A percentile compares a stretch with the other conserved stretches of the same genome.
phyloP scores from a whole-genome alignment of 92 coral and sea anemone species.

The Epizoanthus illoricatus region DNA sequence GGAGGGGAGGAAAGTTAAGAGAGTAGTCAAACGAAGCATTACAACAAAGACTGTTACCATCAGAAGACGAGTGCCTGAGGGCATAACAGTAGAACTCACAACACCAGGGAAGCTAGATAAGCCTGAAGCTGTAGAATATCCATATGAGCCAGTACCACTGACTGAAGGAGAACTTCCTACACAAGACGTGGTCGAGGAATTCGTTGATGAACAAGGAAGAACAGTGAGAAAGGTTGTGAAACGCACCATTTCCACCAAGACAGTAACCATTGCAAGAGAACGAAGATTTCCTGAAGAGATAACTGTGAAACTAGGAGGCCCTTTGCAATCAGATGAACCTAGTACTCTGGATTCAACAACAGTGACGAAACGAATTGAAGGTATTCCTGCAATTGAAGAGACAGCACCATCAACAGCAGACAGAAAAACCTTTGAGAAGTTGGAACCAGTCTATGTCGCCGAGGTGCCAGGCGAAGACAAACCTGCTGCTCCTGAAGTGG shows the following conservation, averaged over 20 bases:
- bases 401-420: constrained; percentile 18
- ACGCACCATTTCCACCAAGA: constrained; percentile 41
- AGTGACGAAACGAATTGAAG: neutral
- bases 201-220: constrained; percentile 64
- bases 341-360: neutral
- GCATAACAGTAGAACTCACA: neutral
- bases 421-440: constrained; percentile 40
- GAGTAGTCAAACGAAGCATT: constrained; percentile 43
- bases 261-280: neutral
- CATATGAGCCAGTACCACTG: too few species aligned
- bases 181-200: constrained; percentile 56
- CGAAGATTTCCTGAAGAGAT: too few species aligned
- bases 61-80: neutral
- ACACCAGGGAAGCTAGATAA: neutral
- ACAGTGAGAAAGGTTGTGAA: constrained; percentile 53
- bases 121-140: too few species aligned
- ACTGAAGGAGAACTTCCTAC: too few species aligned
- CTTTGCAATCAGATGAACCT: neutral
- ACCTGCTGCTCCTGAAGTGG: constrained; percentile 9
- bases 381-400: constrained; percentile 40
- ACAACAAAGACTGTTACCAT: constrained; percentile 18
- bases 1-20: constrained; percentile 52
- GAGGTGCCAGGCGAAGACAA: constrained; percentile 41
- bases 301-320: too few species aligned
- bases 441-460: constrained; percentile 50